A percentile compares a stretch with the other conserved stretches of the same genome.
Conservation (phyloP, 2,113 vertebrate genomes). For the Brienomyrus brachyistius region DNA sequence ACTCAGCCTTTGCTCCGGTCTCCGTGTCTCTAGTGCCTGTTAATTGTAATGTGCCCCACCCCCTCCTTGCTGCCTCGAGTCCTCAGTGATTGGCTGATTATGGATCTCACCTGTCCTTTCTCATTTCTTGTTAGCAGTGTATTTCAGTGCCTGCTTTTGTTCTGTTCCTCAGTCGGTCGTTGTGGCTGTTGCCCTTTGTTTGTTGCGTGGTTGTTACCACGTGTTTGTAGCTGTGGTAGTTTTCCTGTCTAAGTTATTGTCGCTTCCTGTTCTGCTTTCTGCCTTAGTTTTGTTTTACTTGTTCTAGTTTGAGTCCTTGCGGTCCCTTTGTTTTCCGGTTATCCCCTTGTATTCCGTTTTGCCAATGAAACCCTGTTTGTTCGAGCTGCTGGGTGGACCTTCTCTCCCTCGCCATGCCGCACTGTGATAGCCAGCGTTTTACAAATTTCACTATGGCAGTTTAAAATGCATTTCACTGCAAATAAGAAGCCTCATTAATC, state of each 20-base stretch:
- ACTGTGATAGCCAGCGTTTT: not conserved
- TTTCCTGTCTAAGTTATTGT: not conserved
- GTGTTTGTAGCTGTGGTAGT: not conserved
- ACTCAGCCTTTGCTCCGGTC: no score
- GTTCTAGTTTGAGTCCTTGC: no score
- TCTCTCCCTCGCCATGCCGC: not conserved
- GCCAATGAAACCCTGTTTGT: not conserved
- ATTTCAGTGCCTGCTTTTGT: not conserved
- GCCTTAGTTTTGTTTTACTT: not conserved
- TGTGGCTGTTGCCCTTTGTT: not conserved
- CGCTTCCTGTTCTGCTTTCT: not conserved
- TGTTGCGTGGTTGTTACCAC: not conserved
- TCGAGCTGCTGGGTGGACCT: not conserved
- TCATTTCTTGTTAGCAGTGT: not conserved
- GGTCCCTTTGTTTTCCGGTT: not conserved
- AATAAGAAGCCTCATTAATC: not conserved
- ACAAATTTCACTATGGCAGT: not conserved
- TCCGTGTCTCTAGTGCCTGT: not conserved
- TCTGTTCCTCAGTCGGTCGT: not conserved
- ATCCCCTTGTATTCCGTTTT: not conserved
- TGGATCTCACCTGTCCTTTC: not conserved
- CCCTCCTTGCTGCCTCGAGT: not conserved
- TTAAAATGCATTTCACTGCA: not conserved
- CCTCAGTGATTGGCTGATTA: not conserved
- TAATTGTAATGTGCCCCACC: not conserved